Base-by-base conservation (phyloP, 2,888 invertebrate genomes). In the Eurytoma californica region DNA sequence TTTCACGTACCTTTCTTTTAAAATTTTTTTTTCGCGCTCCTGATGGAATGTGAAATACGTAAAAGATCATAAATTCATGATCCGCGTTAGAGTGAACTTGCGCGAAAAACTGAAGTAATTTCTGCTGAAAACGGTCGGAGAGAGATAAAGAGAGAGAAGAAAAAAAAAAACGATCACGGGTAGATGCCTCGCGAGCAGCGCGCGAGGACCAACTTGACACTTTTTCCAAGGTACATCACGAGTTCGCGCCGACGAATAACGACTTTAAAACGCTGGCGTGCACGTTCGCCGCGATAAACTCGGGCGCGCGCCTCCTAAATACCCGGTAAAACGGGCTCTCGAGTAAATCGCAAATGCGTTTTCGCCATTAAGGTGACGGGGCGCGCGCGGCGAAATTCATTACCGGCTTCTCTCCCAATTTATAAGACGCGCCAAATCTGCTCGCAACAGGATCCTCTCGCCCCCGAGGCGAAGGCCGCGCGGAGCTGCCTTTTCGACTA, bases 341-440 rank as follows among this genome's bases (percentile, higher is more conserved):
- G 51, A 13, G 12, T 24, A 28, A 24, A 28, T 16, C 28, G 67
- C 60, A 75, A 75, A 75, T 75, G 68, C 68, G 68, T 68, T 76
- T 76, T 76, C 55, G 75, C 75, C 75, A 76, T 76, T 76, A 76
- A 63, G 66, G 57, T 55, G 53, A 39, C 51, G 18, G 60, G 14
- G 60, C 20, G 1, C 16, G n/a, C 53, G 61, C 3, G 24, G 39
- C 20, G 74, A 74, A 74, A 74, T 74, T 74, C 74, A 74, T 74
- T 66, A 66, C 66, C 74, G 57, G 66, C 57, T 66, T n/a, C 49
- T 9, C 61, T 4, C 18, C 51, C 47, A 69, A 76, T 76, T 76
- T 76, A 76, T 16, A 28, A 68, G n/a, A 20, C n/a, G 28, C 18
- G 53, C 53, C 13, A 70, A 70, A 70, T 70, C 69, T 70, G 57